Base-by-base conservation (phyloP, 2,113 vertebrate species). In the Tyto alba region DNA sequence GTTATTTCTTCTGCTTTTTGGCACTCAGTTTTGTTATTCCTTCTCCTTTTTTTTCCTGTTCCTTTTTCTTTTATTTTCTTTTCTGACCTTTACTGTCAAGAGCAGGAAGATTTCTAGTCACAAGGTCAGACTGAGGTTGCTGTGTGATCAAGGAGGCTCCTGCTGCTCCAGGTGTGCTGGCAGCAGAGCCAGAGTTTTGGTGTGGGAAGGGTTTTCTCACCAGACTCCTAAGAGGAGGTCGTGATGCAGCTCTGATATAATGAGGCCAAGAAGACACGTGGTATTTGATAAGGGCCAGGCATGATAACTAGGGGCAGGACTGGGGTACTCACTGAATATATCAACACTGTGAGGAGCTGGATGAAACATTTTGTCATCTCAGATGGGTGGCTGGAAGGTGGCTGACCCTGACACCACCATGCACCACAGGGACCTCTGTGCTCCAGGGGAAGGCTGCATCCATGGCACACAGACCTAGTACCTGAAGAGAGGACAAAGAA, bases 1-100 rank as follows among this genome's bases (percentile, higher is more conserved):
- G 40, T 60, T 27, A 55, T 94, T 83, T 48, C 92, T 97, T 97
- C 95, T 90, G 79, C 94, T 93, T 97, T 96, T 95, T 75, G 45
- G 26, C 41, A 3, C 47, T 87, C 36, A n/a, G 50, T n/a, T 81
- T 88, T 81, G 15, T 73, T 19, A 69, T 79, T 85, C 59, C 71
- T 93, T 88, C 69, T 89, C 34, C 4, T 41, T 83, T 71, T 32
- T 40, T 43, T n/a, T 10, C 22, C 43, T 26, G 18, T 85, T 94
- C 56, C 47, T 50, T 56, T 16, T 57, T 79, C 48, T 36, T 72
- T 57, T 79, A 43, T 36, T 72, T 73, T 27, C 8, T 74, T 63
- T 64, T 64, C 45, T 63, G 10, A 27, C 11, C 14, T 73, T 74
- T 32, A 10, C 27, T 38, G 14, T 52, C 34, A 40, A 15, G 26